Evolutionary conservation across 2,888 invertebrate species (phyloP).

Genomic region (Tortrix viridana): DNA sequence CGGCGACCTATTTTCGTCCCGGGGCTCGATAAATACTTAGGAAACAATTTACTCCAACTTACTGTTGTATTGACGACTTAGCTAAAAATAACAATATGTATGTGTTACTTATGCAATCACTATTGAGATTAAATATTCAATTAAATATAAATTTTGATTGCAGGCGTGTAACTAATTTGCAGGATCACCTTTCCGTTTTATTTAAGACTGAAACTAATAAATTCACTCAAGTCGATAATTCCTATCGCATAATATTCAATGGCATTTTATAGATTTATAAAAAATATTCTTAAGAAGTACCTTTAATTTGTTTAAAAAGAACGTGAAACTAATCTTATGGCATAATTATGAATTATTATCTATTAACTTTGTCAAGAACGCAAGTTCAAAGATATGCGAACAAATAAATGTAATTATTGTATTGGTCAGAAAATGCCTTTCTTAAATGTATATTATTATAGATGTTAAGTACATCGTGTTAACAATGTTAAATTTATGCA

Average conservation of each 20-base stretch:
- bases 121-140: too few relatives aligned
- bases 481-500: conserved; percentile 62
- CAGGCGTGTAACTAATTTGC: neutral
- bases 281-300: conserved; percentile 23
- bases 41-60: conserved; percentile 12
- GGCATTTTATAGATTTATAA: conserved; percentile 34
- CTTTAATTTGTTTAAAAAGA: conserved; percentile 17
- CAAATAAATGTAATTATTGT: conserved; percentile 35
- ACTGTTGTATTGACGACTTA: neutral
- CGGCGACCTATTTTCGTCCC: neutral
- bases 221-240: conserved; percentile 27
- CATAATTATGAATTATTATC: conserved; percentile 29
- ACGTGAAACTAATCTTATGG: conserved; percentile 31
- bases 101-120: too few relatives aligned
- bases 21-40: neutral
- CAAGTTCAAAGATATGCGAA: conserved; percentile 13
- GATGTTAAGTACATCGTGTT: conserved; percentile 54
- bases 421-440: conserved; percentile 45
- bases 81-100: too few relatives aligned
- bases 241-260: conserved; percentile 35
- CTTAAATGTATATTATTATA: conserved; percentile 53
- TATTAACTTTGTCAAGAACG: conserved; percentile 5
- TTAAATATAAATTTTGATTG: neutral
- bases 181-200: conserved; percentile 16
- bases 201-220: conserved; percentile 32